These are phyloP conservation scores for Merops nubicus DNA, from an alignment of 2,113 vertebrate genomes.

Conservation along the genomic window DNA sequence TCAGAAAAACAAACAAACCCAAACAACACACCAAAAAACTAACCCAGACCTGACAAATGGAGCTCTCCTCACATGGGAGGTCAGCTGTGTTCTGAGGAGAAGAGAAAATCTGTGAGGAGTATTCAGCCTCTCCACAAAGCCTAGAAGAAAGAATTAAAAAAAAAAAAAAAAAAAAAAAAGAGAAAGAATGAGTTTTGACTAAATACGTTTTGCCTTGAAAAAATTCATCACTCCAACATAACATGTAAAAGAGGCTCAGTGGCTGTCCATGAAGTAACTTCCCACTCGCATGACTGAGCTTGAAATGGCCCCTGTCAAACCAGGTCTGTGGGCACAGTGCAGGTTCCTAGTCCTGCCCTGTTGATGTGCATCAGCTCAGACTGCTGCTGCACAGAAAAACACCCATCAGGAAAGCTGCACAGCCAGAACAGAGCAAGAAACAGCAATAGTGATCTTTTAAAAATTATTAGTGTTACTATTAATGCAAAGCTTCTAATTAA, in stretches of 20 bases:
- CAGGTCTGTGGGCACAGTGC: rapidly evolving
- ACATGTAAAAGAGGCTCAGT: neutral
- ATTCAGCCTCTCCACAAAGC: neutral
- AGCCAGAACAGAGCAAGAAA: neutral
- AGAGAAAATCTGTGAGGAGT: neutral
- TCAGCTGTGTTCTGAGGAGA: neutral
- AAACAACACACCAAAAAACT: neutral
- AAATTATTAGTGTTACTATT: neutral
- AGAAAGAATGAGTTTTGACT: neutral
- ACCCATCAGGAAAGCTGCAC: neutral
- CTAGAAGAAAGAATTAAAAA: no score
- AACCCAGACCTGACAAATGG: neutral
- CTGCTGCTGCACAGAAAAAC: neutral
- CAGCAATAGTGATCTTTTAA: neutral
- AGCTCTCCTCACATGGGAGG: neutral
- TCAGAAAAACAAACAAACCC: neutral
- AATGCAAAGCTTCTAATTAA: neutral
- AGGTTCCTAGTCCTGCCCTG: neutral
- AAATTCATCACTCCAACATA: neutral
- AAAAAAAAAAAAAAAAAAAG: no score
- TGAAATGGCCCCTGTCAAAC: neutral
- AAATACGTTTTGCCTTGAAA: constrained; percentile 25
- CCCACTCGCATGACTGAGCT: neutral
- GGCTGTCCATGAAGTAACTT: neutral
- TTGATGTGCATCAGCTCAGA: neutral